Percentiles rank a stretch among this genome's conserved stretches.
Evolutionary conservation across 2,113 vertebrate genomes (phyloP).

Genomic region (Chelonoidis abingdonii): DNA sequence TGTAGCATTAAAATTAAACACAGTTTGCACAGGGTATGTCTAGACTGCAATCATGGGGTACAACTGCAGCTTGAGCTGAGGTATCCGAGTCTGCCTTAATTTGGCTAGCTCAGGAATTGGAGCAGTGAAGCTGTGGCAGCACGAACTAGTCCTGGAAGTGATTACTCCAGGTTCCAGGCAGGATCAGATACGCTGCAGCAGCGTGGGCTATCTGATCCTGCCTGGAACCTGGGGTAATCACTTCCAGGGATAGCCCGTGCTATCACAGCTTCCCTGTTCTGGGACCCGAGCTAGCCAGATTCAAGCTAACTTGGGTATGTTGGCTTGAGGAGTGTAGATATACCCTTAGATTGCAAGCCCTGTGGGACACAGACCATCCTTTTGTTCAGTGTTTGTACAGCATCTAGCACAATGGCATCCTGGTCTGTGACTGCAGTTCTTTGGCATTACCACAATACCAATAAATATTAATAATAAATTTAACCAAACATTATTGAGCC

Average conservation of each 20-base stretch:
- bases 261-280: background rate
- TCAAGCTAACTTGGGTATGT: background rate
- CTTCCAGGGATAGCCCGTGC: background rate
- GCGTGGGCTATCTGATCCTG: too few species aligned
- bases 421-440: background rate
- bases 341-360: background rate
- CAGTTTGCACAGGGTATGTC: background rate
- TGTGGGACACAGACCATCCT: background rate
- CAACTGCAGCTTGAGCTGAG: background rate
- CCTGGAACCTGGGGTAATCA: background rate
- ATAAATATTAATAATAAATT: background rate
- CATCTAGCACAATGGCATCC: background rate
- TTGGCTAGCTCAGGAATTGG: background rate
- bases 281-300: background rate
- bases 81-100: background rate
- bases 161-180: background rate
- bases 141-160: background rate
- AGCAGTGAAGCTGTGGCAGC: background rate
- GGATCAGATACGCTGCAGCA: background rate
- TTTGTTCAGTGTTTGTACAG: background rate
- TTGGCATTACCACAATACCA: background rate
- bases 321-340: background rate
- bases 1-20: background rate
- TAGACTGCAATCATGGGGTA: background rate
- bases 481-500: background rate